Conservation (phyloP, 2,113 vertebrate species). For the Lamprotornis superbus region DNA sequence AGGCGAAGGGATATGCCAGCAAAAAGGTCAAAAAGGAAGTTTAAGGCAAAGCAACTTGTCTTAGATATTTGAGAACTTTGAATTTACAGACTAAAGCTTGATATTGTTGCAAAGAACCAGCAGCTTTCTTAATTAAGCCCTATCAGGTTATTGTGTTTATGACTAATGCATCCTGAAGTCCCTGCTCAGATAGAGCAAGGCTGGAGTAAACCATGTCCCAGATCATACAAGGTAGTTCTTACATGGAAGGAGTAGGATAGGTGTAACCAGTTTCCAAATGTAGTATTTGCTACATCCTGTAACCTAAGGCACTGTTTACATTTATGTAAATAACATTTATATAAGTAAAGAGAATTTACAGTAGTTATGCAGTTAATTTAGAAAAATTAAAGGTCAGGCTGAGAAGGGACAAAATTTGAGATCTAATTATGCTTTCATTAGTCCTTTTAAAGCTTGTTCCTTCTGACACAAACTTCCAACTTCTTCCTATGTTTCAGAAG, state of each 20-base stretch:
- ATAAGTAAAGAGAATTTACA: not conserved
- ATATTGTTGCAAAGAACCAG: conserved; percentile 9
- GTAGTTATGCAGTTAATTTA: not conserved
- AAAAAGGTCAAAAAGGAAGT: conserved; percentile 52
- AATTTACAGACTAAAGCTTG: not conserved
- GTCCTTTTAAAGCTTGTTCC: not conserved
- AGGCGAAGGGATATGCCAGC: not conserved
- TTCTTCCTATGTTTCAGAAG: not conserved
- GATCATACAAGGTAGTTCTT: not conserved
- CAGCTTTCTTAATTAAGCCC: not conserved
- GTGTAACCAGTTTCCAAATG: not conserved
- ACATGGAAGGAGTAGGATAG: not conserved
- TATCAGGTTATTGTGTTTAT: not conserved
- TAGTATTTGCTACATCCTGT: not conserved
- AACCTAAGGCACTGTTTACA: not conserved
- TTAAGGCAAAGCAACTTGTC: conserved; percentile 14
- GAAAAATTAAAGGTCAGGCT: not conserved
- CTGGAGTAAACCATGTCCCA: not conserved
- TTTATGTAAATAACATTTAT: not conserved
- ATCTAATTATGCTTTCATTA: not conserved
- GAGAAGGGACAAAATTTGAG: not conserved
- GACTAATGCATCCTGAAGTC: not conserved
- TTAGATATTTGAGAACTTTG: conserved; percentile 27
- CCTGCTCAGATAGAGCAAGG: not conserved
- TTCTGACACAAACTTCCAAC: not conserved